These are phyloP conservation scores for Cerastoderma edule DNA, from an alignment of 2,888 invertebrate genomes.

Conservation along the genomic window DNA sequence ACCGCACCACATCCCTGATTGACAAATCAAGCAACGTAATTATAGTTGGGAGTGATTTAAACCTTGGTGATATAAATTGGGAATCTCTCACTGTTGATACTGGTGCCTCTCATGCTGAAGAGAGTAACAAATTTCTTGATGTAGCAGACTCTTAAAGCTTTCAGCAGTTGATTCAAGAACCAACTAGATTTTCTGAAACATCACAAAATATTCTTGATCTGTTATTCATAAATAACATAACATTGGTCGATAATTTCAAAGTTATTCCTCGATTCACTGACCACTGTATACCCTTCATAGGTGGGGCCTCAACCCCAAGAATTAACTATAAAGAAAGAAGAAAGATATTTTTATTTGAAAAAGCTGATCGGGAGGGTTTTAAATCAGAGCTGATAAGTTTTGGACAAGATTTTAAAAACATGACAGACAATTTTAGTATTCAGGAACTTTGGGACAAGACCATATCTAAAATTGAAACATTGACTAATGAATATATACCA, in stretches of 20 bases:
- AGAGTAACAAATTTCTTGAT: slow-evolving; percentile 25
- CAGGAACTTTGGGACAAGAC: slow-evolving; percentile 15
- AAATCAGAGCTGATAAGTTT: slow-evolving; percentile 13
- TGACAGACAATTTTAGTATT: not conserved
- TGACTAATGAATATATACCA: not conserved
- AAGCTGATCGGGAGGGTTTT: slow-evolving; percentile 25
- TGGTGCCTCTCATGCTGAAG: slow-evolving; percentile 9
- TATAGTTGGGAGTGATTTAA: slow-evolving; percentile 20
- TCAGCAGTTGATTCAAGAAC: slow-evolving; percentile 22
- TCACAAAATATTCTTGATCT: slow-evolving; percentile 29
- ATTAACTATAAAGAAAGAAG: slow-evolving; percentile 25
- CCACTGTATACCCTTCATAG: slow-evolving; percentile 32
- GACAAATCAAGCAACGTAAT: not conserved
- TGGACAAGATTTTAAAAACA: slow-evolving; percentile 7
- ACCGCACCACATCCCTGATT: slow-evolving; percentile 8
- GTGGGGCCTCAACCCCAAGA: slow-evolving; percentile 12
- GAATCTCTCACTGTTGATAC: not conserved
- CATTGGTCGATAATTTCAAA: slow-evolving; percentile 20
- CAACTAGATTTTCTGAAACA: slow-evolving; percentile 26
- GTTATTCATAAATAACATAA: slow-evolving; percentile 17
- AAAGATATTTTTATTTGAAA: slow-evolving; percentile 25
- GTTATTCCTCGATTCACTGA: slow-evolving; percentile 35
- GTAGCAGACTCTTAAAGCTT: slow-evolving; percentile 15
- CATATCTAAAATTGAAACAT: not conserved
- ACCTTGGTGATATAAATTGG: slow-evolving; percentile 29